phyloP scores from a whole-genome alignment of 2,797 vertebrate genomes.

The Enteromius paludinosus region DNA sequence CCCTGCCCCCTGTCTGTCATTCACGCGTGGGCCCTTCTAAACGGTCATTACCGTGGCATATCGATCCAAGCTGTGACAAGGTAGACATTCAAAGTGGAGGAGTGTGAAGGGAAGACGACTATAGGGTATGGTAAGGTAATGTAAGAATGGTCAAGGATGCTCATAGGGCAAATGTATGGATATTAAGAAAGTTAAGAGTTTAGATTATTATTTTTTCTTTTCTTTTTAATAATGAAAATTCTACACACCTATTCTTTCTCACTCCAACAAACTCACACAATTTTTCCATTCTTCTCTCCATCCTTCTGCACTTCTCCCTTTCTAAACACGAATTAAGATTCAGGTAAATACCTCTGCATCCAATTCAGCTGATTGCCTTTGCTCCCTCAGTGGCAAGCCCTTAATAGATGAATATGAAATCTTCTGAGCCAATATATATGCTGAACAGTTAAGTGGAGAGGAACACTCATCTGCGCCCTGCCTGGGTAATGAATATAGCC shows the following conservation, averaged over 20 bases:
- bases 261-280: not conserved
- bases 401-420: slow-evolving; percentile 76
- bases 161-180: not conserved
- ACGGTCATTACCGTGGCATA: slow-evolving; percentile 71
- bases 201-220: not conserved
- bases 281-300: not conserved
- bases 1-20: slow-evolving; percentile 68
- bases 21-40: slow-evolving; percentile 70
- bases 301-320: slow-evolving; percentile 41
- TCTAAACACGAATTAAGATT: slow-evolving; percentile 73
- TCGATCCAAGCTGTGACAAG: slow-evolving; percentile 72
- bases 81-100: slow-evolving; percentile 60
- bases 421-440: slow-evolving; percentile 76
- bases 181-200: not conserved
- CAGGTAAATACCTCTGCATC: slow-evolving; percentile 72
- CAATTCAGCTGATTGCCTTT: slow-evolving; percentile 72
- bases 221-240: not conserved
- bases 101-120: slow-evolving; percentile 39
- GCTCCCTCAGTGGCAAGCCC: slow-evolving; percentile 66
- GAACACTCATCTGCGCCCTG: slow-evolving; percentile 58
- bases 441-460: slow-evolving; percentile 71
- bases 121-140: slow-evolving; percentile 36
- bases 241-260: slow-evolving; percentile 14
- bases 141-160: slow-evolving; percentile 19
- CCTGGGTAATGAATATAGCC: slow-evolving; percentile 61